phyloP scores from a whole-genome alignment of 2,113 vertebrate species.

The Grallaria varia region DNA sequence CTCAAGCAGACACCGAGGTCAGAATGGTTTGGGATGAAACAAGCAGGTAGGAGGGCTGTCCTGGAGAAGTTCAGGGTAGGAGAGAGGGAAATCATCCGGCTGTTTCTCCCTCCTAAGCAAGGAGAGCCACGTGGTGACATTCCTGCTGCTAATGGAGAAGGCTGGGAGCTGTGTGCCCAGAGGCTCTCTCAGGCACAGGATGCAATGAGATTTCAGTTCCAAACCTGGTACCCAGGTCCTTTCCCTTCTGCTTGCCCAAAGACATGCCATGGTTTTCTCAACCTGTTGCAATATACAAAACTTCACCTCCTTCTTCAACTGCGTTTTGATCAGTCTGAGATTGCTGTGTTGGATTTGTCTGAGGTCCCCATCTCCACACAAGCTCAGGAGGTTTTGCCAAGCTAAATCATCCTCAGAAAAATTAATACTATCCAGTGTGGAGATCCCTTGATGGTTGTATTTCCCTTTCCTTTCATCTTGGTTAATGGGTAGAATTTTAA shows the following conservation, averaged over 20 bases:
- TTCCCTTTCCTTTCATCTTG: neutral
- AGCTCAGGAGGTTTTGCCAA: neutral
- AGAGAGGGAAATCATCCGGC: neutral
- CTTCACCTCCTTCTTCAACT: neutral
- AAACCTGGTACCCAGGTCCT: neutral
- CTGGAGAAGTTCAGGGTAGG: neutral
- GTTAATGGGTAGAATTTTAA: neutral
- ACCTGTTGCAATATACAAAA: neutral
- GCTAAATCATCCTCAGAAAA: neutral
- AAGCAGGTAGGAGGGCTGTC: neutral
- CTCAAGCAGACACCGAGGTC: fast-evolving
- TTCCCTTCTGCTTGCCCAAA: neutral
- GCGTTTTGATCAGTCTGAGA: neutral
- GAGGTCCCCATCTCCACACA: neutral
- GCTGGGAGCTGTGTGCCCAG: neutral
- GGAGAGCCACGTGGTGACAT: neutral
- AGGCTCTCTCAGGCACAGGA: neutral
- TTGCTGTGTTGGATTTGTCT: neutral
- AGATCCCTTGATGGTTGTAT: neutral
- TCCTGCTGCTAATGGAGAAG: neutral
- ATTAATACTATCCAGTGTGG: neutral
- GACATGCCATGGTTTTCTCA: neutral
- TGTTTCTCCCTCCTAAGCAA: neutral
- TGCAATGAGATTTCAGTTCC: neutral
- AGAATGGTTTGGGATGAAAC: neutral